Evolutionary conservation across 2,888 invertebrate species (phyloP), one percentile per base, ranked within the genome.

Genomic region (Drosophila robusta): DNA sequence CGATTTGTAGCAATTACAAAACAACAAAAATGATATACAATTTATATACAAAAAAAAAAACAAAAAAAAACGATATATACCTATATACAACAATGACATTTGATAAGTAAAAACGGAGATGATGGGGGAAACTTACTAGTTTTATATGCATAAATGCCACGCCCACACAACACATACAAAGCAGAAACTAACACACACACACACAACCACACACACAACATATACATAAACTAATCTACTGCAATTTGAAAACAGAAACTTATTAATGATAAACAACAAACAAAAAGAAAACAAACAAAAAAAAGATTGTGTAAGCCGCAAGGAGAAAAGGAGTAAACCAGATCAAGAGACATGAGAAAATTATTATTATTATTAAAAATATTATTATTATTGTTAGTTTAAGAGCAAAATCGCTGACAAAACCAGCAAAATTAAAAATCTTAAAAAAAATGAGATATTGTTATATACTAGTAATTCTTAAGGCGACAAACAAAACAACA

Each of bases 391-490:
- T 83, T 85, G 72, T 85, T 83, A 52, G 80, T 71, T 75, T 89
- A 89, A 90, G 90, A 81, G 89, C 90, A 89, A 89, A 89, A 87
- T 78, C 77, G 90, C 90, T 90, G 89, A 90, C 88, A 90, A 85
- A 84, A 89, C 89, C 85, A 89, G 90, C 90, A 90, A 80, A 90
- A 84, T 78, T 78, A 79, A 84, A 90, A 90, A 89, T 82, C 89
- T 80, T 88, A 87, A 82, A 75, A 82, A 80, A 89, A 89, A 89
- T 81, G 89, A 90, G 83, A 86, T 87, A 85, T 87, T 90, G 90
- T 90, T 90, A 90, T 89, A 90, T 90, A 89, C 89, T 91, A 91
- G 90, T 90, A 90, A 89, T 82, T 88, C 83, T 82, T 90, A 90
- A 84, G 86, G 82, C 87, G 76, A 86, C 87, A 87, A 81, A 84